phyloP scores from a whole-genome alignment of 2,888 invertebrate genomes.

The Eretmocerus hayati region DNA sequence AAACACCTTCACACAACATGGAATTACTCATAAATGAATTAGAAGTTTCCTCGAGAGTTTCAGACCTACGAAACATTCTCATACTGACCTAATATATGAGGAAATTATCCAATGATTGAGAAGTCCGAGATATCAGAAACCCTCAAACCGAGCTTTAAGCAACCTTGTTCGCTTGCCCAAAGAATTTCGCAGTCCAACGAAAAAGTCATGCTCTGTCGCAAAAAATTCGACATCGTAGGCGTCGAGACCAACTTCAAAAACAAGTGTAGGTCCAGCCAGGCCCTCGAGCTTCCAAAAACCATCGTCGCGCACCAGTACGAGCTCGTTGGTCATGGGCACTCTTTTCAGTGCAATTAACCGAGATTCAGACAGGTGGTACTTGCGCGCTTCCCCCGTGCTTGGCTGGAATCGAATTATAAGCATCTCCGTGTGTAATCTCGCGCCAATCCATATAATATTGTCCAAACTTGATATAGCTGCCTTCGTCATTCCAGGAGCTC shows the following conservation, averaged over 20 bases:
- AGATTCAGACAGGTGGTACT: constrained; percentile 12
- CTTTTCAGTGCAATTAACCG: neutral
- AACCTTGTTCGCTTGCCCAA: too few relatives aligned
- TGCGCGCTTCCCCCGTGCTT: constrained; percentile 18
- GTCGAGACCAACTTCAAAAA: constrained; percentile 21
- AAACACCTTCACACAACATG: too few relatives aligned
- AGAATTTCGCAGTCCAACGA: too few relatives aligned
- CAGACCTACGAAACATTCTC: too few relatives aligned
- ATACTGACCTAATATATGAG: too few relatives aligned
- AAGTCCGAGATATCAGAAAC: too few relatives aligned
- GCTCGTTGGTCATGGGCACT: constrained; percentile 21
- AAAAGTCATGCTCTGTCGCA: constrained; percentile 7
- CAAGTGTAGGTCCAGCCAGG: constrained; percentile 28
- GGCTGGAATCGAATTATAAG: constrained; percentile 32
- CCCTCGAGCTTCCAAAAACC: constrained; percentile 37
- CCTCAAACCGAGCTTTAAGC: too few relatives aligned
- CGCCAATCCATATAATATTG: constrained; percentile 31
- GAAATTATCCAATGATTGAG: too few relatives aligned
- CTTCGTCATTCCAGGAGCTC: constrained; percentile 26
- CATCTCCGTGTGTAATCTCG: constrained; percentile 25
- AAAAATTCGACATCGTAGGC: constrained; percentile 25
- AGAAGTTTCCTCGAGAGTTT: too few relatives aligned
- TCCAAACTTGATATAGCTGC: constrained; percentile 23
- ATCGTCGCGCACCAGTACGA: constrained; percentile 31
- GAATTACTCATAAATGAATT: too few relatives aligned